Evolutionary conservation across 2,113 vertebrate species (phyloP).

Genomic region (Empidonax traillii): DNA sequence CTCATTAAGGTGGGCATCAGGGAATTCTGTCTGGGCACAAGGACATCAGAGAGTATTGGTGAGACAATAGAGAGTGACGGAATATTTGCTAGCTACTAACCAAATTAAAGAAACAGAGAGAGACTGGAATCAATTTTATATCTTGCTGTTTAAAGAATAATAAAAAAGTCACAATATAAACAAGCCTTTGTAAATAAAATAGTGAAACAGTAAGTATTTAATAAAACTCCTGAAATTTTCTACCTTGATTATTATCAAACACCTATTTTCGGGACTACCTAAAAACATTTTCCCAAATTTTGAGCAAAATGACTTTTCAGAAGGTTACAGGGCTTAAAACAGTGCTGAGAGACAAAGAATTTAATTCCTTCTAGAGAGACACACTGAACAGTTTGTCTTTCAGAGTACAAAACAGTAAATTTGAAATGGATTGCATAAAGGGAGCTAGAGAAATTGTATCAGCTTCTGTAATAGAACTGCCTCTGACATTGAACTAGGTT

Average conservation of each 20-base stretch:
- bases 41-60: neutral
- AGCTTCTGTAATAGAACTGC: conserved; percentile 5
- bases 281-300: neutral
- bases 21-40: neutral
- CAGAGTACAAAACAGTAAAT: conserved; percentile 31
- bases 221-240: neutral
- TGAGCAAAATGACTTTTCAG: neutral
- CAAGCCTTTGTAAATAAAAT: neutral
- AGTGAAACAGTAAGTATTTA: neutral
- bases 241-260: neutral
- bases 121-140: neutral
- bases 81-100: neutral
- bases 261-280: neutral
- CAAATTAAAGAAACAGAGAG: neutral
- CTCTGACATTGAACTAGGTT: conserved; percentile 26
- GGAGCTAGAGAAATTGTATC: conserved; percentile 17
- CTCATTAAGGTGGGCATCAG: neutral
- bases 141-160: neutral
- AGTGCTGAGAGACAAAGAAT: neutral
- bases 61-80: neutral
- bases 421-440: conserved; percentile 10
- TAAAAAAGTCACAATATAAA: neutral
- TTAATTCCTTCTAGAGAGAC: neutral
- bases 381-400: neutral
- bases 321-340: neutral